Base-by-base conservation (phyloP, 2,113 vertebrate species). In the Semicossyphus pulcher region DNA sequence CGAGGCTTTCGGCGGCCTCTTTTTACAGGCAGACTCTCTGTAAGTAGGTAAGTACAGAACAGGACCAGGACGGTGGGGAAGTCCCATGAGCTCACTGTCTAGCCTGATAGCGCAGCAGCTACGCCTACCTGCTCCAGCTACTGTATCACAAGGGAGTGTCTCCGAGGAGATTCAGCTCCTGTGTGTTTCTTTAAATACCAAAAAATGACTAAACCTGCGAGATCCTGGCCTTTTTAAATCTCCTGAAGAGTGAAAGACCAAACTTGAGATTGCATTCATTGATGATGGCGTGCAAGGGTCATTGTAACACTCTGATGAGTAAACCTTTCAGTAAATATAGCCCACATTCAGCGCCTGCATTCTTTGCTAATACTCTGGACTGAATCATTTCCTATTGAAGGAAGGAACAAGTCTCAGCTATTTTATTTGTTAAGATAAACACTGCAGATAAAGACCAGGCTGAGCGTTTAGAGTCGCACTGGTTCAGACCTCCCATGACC, bases 1-100 rank as follows among this genome's bases (percentile, higher is more conserved):
- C 51, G 41, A 61, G 56, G 58, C 58, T 72, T 67, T 54, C 34
- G 61, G 53, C 36, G 25, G 65, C 20, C 45, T 72, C 63, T 14
- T 76, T n/a, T 79, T 15, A 44, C 77, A 83, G 67, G 74, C 76
- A 65, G 42, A 78, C 73, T 16, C 29, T 26, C 14, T 62, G 69
- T 72, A 80, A 80, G 79, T 72, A 86, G 80, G 80, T 90, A 78
- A 79, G 86, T 47, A 77, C 62, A 89, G 84, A 75, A 81, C 44
- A 76, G 68, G 74, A 81, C 76, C 69, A 26, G 69, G 66, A 63
- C 15, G 12, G 32, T 39, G 84, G 86, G 88, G 85, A 88, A 89
- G 83, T 92, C 90, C 88, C 87, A 91, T 92, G 90, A 92, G 86
- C 87, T 92, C 88, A 92, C 63, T 44, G 88, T 92, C 89, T 90